phyloP scores from a whole-genome alignment of 2,113 vertebrate genomes.

The Hirundichthys speculiger region DNA sequence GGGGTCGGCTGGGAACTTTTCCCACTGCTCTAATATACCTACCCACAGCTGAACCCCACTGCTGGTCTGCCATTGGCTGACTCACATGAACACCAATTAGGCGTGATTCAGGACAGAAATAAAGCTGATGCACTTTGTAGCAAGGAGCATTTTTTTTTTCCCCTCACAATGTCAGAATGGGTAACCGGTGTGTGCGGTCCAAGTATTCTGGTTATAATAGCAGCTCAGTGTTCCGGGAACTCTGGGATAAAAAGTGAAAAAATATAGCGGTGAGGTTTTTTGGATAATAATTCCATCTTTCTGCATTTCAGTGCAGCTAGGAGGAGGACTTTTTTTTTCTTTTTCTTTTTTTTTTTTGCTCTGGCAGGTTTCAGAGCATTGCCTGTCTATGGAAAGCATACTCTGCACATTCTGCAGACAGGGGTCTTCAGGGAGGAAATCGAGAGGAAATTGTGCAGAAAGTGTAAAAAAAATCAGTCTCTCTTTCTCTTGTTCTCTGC shows the following conservation, averaged over 20 bases:
- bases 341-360: constrained; percentile 44
- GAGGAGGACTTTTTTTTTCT: constrained; percentile 34
- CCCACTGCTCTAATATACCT: constrained; percentile 50
- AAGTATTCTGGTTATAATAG: constrained; percentile 78
- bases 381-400: constrained; percentile 80
- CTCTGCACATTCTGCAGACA: constrained; percentile 85
- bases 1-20: constrained; percentile 19
- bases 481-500: constrained; percentile 52
- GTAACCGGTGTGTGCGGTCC: constrained; percentile 72
- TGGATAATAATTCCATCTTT: constrained; percentile 77
- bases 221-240: constrained; percentile 77
- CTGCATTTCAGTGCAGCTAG: constrained; percentile 51
- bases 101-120: constrained; percentile 65
- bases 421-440: constrained; percentile 84
- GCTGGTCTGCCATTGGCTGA: constrained; percentile 40
- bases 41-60: constrained; percentile 40
- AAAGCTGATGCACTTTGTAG: constrained; percentile 64
- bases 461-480: constrained; percentile 81
- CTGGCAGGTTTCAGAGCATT: constrained; percentile 71
- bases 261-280: constrained; percentile 70
- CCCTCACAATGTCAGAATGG: constrained; percentile 56
- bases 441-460: constrained; percentile 85
- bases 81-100: constrained; percentile 64
- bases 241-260: constrained; percentile 64
- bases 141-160: constrained; percentile 51